Conservation (phyloP, 1,140 invertebrate genomes). For the Heterodera carotae region DNA sequence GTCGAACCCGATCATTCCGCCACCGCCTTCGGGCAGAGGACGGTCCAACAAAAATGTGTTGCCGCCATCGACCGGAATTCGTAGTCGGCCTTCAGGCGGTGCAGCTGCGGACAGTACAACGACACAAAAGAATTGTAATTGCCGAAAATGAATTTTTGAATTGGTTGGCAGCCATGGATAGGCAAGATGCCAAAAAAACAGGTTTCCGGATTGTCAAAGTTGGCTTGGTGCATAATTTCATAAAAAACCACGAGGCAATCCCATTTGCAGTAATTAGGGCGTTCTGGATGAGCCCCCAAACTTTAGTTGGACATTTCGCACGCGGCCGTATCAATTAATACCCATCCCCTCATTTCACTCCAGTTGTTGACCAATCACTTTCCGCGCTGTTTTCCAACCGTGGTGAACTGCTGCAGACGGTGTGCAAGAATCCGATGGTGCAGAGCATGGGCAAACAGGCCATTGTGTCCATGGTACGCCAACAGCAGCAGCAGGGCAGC, state of each 20-base stretch:
- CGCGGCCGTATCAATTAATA: not conserved
- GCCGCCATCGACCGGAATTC: slow-evolving; percentile 42
- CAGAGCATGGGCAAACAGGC: slow-evolving; percentile 11
- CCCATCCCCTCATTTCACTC: no score
- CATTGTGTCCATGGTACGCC: not conserved
- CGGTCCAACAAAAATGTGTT: slow-evolving; percentile 42
- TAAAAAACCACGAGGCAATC: no score
- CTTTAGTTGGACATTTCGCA: no score
- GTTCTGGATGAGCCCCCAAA: no score
- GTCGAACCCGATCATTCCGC: slow-evolving; percentile 2
- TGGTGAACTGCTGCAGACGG: not conserved
- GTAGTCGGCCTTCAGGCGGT: slow-evolving; percentile 38
- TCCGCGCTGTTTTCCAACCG: not conserved
- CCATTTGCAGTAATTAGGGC: no score
- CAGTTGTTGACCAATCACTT: not conserved
- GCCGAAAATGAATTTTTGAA: no score
- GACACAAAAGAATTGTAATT: not conserved
- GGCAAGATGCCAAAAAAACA: no score
- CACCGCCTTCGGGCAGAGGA: slow-evolving; percentile 34
- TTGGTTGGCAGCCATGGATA: no score
- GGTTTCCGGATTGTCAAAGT: no score
- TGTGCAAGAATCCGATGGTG: slow-evolving; percentile 16
- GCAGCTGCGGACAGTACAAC: not conserved
- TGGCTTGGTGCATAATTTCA: no score
- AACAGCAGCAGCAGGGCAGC: slow-evolving; percentile 9